Evolutionary conservation across 1,140 invertebrate species (phyloP).

Genomic region (Platyscapa corneri): DNA sequence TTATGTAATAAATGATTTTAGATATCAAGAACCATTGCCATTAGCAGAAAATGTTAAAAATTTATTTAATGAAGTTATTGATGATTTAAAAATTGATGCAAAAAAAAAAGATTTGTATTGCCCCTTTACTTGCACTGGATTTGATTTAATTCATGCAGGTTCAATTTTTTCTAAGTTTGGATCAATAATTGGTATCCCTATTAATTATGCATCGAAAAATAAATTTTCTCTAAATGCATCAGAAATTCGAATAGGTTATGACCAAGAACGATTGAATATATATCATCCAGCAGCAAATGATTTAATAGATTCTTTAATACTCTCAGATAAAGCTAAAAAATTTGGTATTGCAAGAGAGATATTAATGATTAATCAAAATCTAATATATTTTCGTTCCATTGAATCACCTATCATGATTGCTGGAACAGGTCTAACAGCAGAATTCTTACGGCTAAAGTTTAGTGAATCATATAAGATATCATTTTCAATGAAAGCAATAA

Average conservation of each 20-base stretch:
- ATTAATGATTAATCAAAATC: conserved; percentile 75
- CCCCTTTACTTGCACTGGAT: conserved; percentile 79
- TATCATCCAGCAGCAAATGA: conserved; percentile 76
- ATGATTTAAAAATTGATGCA: conserved; percentile 73
- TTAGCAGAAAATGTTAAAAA: conserved; percentile 66
- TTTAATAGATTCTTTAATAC: conserved; percentile 79
- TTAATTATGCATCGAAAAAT: conserved; percentile 76
- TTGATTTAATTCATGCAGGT: conserved; percentile 78
- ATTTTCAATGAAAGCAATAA: conserved; percentile 60
- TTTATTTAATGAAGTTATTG: conserved; percentile 72
- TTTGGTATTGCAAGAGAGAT: conserved; percentile 86
- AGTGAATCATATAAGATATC: conserved; percentile 66
- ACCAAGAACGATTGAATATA: conserved; percentile 75
- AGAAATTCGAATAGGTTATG: conserved; percentile 75
- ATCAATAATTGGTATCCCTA: conserved; percentile 79
- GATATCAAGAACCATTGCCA: conserved; percentile 66
- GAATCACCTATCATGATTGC: conserved; percentile 67
- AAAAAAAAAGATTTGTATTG: conserved; percentile 67
- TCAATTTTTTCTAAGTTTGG: conserved; percentile 70
- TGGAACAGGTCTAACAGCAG: conserved; percentile 75
- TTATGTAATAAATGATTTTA: conserved; percentile 35
- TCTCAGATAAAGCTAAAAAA: conserved; percentile 84
- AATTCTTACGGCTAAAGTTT: conserved; percentile 62
- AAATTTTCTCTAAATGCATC: conserved; percentile 71
- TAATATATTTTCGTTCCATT: conserved; percentile 65